These are phyloP conservation scores for Erebia aethiops DNA, from an alignment of 2,888 invertebrate species.

Conservation along the genomic window DNA sequence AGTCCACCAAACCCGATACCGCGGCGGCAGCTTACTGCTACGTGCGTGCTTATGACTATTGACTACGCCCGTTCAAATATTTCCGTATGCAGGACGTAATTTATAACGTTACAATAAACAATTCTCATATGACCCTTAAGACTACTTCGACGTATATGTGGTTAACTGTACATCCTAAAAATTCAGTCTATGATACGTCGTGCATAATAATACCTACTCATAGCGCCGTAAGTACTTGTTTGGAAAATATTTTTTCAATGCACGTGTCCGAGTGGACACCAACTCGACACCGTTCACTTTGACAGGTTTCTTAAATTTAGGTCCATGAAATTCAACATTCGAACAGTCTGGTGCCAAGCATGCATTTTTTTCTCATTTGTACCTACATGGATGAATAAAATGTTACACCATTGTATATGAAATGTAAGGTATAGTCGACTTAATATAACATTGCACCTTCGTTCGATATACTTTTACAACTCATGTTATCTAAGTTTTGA, in stretches of 20 bases:
- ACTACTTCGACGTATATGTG: constrained; percentile 41
- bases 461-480: not conserved
- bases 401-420: constrained; percentile 14
- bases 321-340: constrained; percentile 48
- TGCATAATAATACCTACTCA: constrained; percentile 42
- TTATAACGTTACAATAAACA: constrained; percentile 28
- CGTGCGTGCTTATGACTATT: not conserved
- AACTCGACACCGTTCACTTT: constrained; percentile 45
- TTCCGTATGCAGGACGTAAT: constrained; percentile 37
- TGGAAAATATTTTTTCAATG: constrained; percentile 41
- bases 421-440: not conserved
- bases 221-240: constrained; percentile 24
- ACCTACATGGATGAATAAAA: constrained; percentile 22
- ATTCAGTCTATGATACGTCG: constrained; percentile 39
- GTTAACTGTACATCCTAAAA: constrained; percentile 57
- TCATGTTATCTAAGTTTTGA: too few species aligned
- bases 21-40: not conserved
- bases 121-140: constrained; percentile 41
- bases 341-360: constrained; percentile 30
- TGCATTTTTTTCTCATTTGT: constrained; percentile 28
- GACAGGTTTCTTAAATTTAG: constrained; percentile 46
- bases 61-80: not conserved
- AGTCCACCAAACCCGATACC: not conserved
- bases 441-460: not conserved
- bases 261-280: constrained; percentile 36